Base-by-base conservation (phyloP, 64 coral and sea anemone genomes). In the Porites australiensis region DNA sequence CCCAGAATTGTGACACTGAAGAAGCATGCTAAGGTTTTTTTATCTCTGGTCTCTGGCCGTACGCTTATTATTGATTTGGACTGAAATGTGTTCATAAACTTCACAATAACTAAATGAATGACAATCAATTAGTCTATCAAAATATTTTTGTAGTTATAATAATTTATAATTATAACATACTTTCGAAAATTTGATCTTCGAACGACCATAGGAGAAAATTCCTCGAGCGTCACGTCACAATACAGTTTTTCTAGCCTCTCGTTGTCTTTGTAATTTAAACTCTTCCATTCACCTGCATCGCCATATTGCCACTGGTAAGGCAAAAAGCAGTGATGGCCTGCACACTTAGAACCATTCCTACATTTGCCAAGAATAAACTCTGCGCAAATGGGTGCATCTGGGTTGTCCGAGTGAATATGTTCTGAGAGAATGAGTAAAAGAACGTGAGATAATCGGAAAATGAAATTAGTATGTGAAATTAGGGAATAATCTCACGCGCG, bases 241-340 rank as follows among this genome's bases (percentile, higher is more conserved):
- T 85, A 96, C 5, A 88, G 27, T 50, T 79, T 94, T 73, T 96
- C 95, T 4, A 96, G 82, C 18, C 88, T 85, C 65, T 87, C 82
- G 77, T 96, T 96, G 15, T 89, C 43, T 5, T 70, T 55, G 10
- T 88, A 69, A 13, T 16, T 49, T 8, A 96, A 86, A 50, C 46
- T 88, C 27, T 19, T 82, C 95, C 95, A 96, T 9, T 64, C 50
- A 4, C 57, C 58, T 4, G 50, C 6, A 3, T 5, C 11, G 27
- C 23, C 15, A 89, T 96, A 96, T 21, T 93, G 79, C 95, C 95
- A 96, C 21, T 94, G 95, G 52, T 87, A 96, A 16, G 95, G 88
- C 79, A 91, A 65, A 51, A 16, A 47, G 21, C 95, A 94, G 50
- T 96, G 95, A 44, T 96, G 95, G 1, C 12, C 57, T 43, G 54